phyloP scores from a whole-genome alignment of 92 coral and sea anemone species.

The Actinernus sp. region DNA sequence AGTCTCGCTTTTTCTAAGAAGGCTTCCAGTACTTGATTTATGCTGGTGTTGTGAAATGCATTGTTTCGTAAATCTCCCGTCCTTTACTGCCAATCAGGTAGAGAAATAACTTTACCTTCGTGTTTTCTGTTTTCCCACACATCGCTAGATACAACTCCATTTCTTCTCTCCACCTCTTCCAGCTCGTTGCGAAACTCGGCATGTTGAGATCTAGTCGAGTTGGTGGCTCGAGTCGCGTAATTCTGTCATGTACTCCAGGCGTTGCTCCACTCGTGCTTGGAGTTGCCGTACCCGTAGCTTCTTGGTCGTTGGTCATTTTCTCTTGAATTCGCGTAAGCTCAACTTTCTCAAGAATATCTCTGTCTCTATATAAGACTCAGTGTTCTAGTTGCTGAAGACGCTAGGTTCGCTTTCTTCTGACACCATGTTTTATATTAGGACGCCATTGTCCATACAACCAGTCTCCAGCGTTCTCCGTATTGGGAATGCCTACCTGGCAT shows the following conservation, averaged over 20 bases:
- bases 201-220: conserved; percentile 33
- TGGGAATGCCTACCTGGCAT: too few species aligned
- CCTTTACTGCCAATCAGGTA: conserved; percentile 37
- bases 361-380: too few species aligned
- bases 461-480: too few species aligned
- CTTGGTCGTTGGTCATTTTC: too few species aligned
- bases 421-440: too few species aligned
- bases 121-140: conserved; percentile 35
- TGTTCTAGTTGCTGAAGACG: too few species aligned
- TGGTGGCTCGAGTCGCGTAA: conserved; percentile 26
- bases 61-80: conserved; percentile 39
- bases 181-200: conserved; percentile 20
- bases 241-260: conserved; percentile 5
- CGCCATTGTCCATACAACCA: too few species aligned
- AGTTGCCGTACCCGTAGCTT: too few species aligned
- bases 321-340: too few species aligned
- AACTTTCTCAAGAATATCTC: too few species aligned
- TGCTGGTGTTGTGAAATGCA: not conserved
- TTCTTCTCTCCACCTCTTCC: conserved; percentile 55
- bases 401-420: too few species aligned
- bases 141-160: conserved; percentile 37
- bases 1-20: conserved; percentile 27
- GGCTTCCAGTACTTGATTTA: not conserved
- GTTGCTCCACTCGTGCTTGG: too few species aligned
- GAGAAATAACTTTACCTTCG: conserved; percentile 48